A percentile compares a stretch with the other conserved stretches of the same genome.
Evolutionary conservation across 2,888 invertebrate species (phyloP).

Genomic region (Hirtodrosophila duncani): DNA sequence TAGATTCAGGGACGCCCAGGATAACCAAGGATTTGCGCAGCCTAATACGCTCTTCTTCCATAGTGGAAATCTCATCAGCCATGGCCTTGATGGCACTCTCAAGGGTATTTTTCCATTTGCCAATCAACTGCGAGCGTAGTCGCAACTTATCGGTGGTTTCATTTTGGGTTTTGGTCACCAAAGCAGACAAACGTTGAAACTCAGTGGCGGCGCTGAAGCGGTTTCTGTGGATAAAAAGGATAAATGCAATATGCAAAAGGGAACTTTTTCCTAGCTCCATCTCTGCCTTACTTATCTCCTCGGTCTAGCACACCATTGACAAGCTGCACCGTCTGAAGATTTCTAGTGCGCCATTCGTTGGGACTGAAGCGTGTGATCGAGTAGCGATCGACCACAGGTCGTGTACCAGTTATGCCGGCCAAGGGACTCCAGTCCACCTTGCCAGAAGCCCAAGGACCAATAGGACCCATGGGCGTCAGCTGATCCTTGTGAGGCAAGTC

Average conservation of each 20-base stretch:
- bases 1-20: constrained; percentile 85
- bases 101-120: constrained; percentile 87
- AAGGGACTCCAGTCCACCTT: constrained; percentile 86
- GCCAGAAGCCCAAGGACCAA: constrained; percentile 85
- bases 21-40: constrained; percentile 84
- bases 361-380: constrained; percentile 86
- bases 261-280: background rate
- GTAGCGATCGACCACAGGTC: constrained; percentile 87
- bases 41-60: constrained; percentile 84
- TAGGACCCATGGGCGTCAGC: constrained; percentile 79
- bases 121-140: constrained; percentile 84
- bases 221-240: constrained; percentile 65
- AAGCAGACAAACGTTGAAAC: constrained; percentile 82
- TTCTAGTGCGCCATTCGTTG: constrained; percentile 85
- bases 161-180: constrained; percentile 84
- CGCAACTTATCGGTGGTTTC: constrained; percentile 84
- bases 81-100: constrained; percentile 84
- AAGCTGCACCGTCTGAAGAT: constrained; percentile 80
- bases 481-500: constrained; percentile 76
- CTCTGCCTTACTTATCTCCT: constrained; percentile 79
- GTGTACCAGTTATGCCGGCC: constrained; percentile 84
- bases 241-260: fast-evolving
- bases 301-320: constrained; percentile 79
- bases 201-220: constrained; percentile 83
- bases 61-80: constrained; percentile 83